Percentiles rank a stretch among this genome's conserved stretches.
Conservation (phyloP, 2,797 vertebrate genomes). For the Rhinogobio ventralis region DNA sequence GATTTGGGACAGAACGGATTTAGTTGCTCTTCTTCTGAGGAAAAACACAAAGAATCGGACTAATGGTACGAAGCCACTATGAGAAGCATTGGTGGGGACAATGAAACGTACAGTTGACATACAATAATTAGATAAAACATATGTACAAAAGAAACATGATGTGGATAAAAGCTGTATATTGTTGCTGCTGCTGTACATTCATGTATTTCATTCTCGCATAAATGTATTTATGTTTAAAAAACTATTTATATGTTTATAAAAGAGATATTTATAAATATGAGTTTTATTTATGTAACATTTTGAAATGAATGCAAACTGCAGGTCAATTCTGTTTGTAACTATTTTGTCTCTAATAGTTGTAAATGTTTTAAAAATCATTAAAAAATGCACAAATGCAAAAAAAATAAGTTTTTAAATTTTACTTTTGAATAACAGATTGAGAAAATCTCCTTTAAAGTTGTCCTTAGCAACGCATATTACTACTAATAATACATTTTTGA, state of each 20-base stretch:
- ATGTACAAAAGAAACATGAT: constrained; percentile 81
- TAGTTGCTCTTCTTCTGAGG: constrained; percentile 73
- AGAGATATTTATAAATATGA: constrained; percentile 99
- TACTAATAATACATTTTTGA: no score
- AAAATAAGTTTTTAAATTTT: background rate
- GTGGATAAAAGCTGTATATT: constrained; percentile 90
- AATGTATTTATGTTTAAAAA: constrained; percentile 99
- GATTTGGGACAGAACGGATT: constrained; percentile 72
- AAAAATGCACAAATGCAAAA: constrained; percentile 77
- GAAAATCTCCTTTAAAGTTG: no score
- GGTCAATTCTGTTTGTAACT: constrained; percentile 93
- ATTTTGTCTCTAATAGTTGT: constrained; percentile 92
- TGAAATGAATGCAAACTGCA: constrained; percentile 90
- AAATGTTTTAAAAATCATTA: constrained; percentile 82
- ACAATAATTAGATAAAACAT: constrained; percentile 70
- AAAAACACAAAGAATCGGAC: constrained; percentile 71
- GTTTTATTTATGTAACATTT: constrained; percentile 99
- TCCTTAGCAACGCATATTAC: no score
- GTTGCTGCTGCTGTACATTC: constrained; percentile 95
- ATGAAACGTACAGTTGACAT: constrained; percentile 61
- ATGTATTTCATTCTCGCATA: constrained; percentile 92
- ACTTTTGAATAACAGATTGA: background rate
- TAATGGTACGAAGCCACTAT: constrained; percentile 86
- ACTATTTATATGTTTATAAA: constrained; percentile 99
- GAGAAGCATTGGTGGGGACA: constrained; percentile 83